phyloP scores from a whole-genome alignment of 2,888 invertebrate species.

The Hemaris fuciformis region DNA sequence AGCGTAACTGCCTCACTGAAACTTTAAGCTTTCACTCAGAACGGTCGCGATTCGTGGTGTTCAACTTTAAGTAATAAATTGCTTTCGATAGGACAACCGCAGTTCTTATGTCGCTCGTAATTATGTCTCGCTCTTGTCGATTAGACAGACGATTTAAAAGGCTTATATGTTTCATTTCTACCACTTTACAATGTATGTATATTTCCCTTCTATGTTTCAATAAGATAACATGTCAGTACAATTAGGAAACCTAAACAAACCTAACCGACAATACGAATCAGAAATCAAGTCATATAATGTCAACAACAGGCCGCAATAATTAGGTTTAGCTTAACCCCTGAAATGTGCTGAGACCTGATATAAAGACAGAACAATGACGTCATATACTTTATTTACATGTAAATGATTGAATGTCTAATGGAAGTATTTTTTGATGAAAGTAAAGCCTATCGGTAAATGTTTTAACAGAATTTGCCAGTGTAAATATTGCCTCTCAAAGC shows the following conservation, averaged over 20 bases:
- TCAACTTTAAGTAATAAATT: slow-evolving; percentile 75
- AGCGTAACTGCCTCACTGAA: slow-evolving; percentile 79
- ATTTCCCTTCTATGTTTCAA: too few relatives aligned
- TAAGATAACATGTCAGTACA: too few relatives aligned
- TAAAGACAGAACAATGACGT: too few relatives aligned
- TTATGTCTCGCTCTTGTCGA: slow-evolving; percentile 21
- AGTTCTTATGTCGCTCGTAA: slow-evolving; percentile 41
- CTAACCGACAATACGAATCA: too few relatives aligned
- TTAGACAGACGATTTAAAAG: background rate
- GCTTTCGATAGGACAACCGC: slow-evolving; percentile 55
- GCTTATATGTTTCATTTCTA: too few relatives aligned
- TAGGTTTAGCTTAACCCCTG: too few relatives aligned
- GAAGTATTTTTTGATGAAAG: background rate
- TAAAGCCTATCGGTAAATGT: background rate
- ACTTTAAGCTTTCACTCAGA: slow-evolving; percentile 80
- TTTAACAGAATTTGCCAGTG: background rate
- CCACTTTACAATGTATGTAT: too few relatives aligned
- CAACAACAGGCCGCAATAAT: too few relatives aligned
- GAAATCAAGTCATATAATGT: too few relatives aligned
- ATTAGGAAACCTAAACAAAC: too few relatives aligned
- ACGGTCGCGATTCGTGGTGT: slow-evolving; percentile 72
- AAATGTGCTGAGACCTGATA: too few relatives aligned
- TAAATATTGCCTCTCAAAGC: slow-evolving; percentile 2
- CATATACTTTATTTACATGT: too few relatives aligned
- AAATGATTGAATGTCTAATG: background rate